Conservation (phyloP, 35 echinoderm and acorn worm species). For the Heliocidaris tuberculata region DNA sequence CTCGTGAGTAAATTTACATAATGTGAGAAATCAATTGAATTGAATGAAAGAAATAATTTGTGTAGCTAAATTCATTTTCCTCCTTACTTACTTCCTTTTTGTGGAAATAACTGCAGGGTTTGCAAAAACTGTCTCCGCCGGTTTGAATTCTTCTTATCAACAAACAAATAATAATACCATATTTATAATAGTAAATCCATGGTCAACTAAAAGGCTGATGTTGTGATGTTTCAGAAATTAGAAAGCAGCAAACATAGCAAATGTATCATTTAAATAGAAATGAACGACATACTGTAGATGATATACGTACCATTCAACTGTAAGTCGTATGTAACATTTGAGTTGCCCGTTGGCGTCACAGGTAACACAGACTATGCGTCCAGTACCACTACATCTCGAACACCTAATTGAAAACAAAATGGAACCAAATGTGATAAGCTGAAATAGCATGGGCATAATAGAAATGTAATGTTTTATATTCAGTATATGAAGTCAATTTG, state of each 20-base stretch:
- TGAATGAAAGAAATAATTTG: too few species aligned
- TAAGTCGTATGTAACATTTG: constrained; percentile 81
- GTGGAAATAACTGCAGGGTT: too few species aligned
- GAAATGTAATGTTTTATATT: too few species aligned
- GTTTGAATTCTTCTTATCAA: neutral
- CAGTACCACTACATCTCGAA: constrained; percentile 68
- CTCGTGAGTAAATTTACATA: too few species aligned
- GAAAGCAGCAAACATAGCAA: neutral
- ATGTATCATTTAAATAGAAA: neutral
- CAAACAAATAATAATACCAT: neutral
- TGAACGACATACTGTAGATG: neutral
- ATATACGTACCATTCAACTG: constrained; percentile 72
- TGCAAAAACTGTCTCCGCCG: too few species aligned
- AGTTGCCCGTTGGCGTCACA: constrained; percentile 65
- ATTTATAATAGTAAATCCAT: neutral
- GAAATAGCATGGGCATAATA: too few species aligned
- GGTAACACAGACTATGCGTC: constrained; percentile 65
- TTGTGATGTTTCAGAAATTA: neutral
- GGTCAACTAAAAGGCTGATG: too few species aligned
- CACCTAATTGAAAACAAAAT: constrained; percentile 47
- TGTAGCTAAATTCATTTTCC: too few species aligned
- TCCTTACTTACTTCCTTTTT: too few species aligned
- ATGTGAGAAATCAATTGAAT: too few species aligned
- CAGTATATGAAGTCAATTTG: too few species aligned
- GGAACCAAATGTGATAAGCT: neutral